Evolutionary conservation across 2,888 invertebrate genomes (phyloP), one percentile per base, ranked within the genome.

Genomic region (Zaprionus bogoriensis): DNA sequence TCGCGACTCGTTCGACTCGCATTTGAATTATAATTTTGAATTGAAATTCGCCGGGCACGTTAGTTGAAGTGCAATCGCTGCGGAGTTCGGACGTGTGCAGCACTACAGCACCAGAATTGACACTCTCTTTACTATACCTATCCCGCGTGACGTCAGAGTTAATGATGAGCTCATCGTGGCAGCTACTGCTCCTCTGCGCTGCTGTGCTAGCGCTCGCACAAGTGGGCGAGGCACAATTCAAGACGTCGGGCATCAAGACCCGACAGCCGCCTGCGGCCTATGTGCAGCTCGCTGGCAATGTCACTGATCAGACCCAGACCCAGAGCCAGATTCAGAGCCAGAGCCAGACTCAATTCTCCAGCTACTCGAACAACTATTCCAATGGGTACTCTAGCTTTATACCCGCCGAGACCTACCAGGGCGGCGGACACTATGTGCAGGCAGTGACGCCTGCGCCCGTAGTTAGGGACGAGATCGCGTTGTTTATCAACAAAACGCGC

Each of bases 401-500:
- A 47, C 71, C 87, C 2, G 88, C 87, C 2, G 87, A 88, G 32
- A 83, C 81, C 10, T 88, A 89, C 50, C 82, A 82, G 46, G 80
- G 85, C 10, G 30, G 23, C 10, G 74, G 71, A 1, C 71, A 72
- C 36, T 74, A 87, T 28, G 86, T 71, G 7, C 80, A 80, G 45
- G 41, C 86, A 1, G 4, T 62, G 4, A 73, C 67, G n/a, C 67
- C 64, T 0, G 54, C 60, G 2, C 83, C 89, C 0, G 57, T 80
- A 10, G 55, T 87, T 20, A 61, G 89, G 1, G 91, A 91, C 59
- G 83, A 87, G 45, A 89, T 87, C 1, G 89, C 89, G 4, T 74
- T 89, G 42, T 91, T 91, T 42, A 87, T 90, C 38, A 91, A 91
- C 52, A 81, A 82, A 32, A 91, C 91, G 6, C 88, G 92, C 5